phyloP scores from a whole-genome alignment of 37 sponge, comb jelly and placozoan genomes.

The Crambe crambe region DNA sequence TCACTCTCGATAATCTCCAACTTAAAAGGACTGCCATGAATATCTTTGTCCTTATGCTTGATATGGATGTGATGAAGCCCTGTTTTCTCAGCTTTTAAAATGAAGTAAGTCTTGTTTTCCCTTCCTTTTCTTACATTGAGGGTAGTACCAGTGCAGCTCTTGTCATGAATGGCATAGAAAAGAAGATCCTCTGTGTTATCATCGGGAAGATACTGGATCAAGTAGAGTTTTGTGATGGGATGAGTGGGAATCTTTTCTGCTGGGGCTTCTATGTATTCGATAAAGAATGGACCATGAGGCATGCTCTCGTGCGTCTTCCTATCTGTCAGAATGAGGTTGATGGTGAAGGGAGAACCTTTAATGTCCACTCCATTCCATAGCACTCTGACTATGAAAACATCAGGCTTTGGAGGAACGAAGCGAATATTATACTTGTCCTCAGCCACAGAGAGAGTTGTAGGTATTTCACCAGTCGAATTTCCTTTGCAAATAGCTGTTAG shows the following conservation, averaged over 20 bases:
- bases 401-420: conserved; percentile 53
- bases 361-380: conserved; percentile 61
- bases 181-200: conserved; percentile 56
- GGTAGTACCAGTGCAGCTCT: conserved; percentile 22
- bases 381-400: conserved; percentile 45
- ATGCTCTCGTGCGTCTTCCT: conserved; percentile 44
- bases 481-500: conserved; percentile 58
- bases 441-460: conserved; percentile 32
- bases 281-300: too few species aligned
- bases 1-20: conserved; percentile 28
- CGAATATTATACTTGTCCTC: conserved; percentile 40
- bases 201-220: conserved; percentile 16
- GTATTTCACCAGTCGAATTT: conserved; percentile 43
- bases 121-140: conserved; percentile 45
- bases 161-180: conserved; percentile 53
- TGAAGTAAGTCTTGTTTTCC: conserved; percentile 42
- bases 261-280: too few species aligned
- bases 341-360: conserved; percentile 75
- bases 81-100: conserved; percentile 44
- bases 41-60: conserved; percentile 12
- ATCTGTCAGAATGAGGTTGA: conserved; percentile 64
- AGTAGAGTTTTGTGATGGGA: conserved; percentile 10
- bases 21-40: conserved; percentile 65
- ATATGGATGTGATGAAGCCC: conserved; percentile 65
- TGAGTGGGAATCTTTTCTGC: conserved; percentile 11